Evolutionary conservation across 2,888 invertebrate species (phyloP).

Genomic region (Limnephilus auricula): DNA sequence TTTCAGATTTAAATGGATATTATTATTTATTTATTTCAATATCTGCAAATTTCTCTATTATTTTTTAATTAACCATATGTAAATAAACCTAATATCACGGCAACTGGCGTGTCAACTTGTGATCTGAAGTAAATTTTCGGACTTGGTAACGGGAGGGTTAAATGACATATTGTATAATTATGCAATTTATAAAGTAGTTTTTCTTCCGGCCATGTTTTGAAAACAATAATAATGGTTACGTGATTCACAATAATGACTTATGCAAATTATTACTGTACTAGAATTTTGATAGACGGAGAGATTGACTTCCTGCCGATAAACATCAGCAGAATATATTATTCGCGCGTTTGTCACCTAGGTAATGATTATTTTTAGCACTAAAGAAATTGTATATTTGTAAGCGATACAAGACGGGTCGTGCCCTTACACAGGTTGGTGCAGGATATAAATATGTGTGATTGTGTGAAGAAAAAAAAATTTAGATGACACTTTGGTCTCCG

Average conservation of each 20-base stretch:
- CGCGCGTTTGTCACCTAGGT: background rate
- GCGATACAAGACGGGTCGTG: background rate
- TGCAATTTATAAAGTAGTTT: background rate
- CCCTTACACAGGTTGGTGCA: background rate
- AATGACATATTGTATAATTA: background rate
- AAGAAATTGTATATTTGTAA: background rate
- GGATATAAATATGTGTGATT: background rate
- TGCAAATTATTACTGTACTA: background rate
- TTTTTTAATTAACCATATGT: background rate
- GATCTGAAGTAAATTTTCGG: background rate
- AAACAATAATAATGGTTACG: background rate
- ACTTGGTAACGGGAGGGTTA: background rate
- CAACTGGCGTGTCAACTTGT: background rate
- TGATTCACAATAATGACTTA: background rate
- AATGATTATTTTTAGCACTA: background rate
- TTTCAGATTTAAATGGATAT: background rate
- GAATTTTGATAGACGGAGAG: background rate
- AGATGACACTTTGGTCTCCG: no score
- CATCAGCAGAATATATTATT: conserved; percentile 2
- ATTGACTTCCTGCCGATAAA: conserved; percentile 2
- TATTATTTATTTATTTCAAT: background rate
- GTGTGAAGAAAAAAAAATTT: no score
- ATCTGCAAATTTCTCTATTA: no score
- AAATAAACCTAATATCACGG: background rate
- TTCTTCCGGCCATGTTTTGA: background rate